Base-by-base conservation (phyloP, 2,797 vertebrate species). In the Parauchenoglanis ngamensis region DNA sequence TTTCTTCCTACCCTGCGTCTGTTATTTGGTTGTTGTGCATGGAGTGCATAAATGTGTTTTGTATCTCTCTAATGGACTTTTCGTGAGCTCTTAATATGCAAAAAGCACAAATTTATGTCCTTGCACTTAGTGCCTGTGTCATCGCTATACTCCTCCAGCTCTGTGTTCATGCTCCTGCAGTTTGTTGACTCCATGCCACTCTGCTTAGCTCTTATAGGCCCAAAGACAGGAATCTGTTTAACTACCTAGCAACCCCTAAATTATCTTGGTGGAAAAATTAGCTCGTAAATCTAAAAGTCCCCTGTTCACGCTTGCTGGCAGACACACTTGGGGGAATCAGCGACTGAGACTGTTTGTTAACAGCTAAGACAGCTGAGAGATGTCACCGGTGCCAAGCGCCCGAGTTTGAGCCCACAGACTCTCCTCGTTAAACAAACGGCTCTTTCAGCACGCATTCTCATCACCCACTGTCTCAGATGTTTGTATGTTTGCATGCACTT, bases 291-390 rank as follows among this genome's bases (percentile, higher is more conserved):
- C 70, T 35, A 83, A 84, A 87, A 75, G 80, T 85, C 77, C 56
- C 83, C 77, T 70, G 72, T 84, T 76, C 85, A 67, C 67, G 77
- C 82, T 87, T 61, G 57, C 85, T 88, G 87, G 82, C 83, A 87
- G 78, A 85, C 85, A 86, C 76, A 76, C 77, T 84, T 46, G 15
- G 21, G 78, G 46, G 72, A 82, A 87, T 85, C 35, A 67, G 85
- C 46, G 52, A 81, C 82, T 85, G 73, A 85, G 86, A 83, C 78
- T 90, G 85, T 88, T 87, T 91, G 86, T 89, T 89, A 87, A 87
- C 46, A 54, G 81, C 83, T 87, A 85, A 86, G 61, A 83, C 86
- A 81, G 81, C 88, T 72, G 85, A 89, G 83, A 88, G 87, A 85
- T 81, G 84, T 61, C 83, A 83, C 85, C 79, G 40, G 68, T 73